Conservation (phyloP, 1,140 invertebrate species). For the Leptopilina clavipes region DNA sequence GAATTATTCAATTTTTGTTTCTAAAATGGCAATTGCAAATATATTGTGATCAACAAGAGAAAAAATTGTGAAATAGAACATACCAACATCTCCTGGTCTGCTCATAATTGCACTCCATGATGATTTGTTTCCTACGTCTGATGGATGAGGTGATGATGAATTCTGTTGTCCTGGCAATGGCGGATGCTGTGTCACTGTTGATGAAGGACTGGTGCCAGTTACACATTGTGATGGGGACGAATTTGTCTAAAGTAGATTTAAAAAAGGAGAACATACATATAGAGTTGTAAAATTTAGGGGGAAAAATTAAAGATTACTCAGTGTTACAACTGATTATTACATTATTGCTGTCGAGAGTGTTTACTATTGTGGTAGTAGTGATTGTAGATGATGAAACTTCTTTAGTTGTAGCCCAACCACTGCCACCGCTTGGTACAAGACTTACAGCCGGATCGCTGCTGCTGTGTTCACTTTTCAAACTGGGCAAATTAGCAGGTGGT, state of each 20-base stretch:
- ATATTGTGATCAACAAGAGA: neutral
- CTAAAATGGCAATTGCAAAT: neutral
- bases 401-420: constrained; percentile 81
- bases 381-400: constrained; percentile 67
- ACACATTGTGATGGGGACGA: constrained; percentile 70
- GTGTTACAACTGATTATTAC: constrained; percentile 53
- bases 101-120: constrained; percentile 77
- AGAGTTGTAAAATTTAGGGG: constrained; percentile 15
- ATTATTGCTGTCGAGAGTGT: constrained; percentile 64
- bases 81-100: constrained; percentile 73
- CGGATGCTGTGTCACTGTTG: constrained; percentile 66
- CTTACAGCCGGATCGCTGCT: constrained; percentile 84
- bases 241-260: constrained; percentile 59
- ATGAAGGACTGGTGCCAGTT: constrained; percentile 63
- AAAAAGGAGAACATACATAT: constrained; percentile 37
- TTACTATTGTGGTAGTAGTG: constrained; percentile 68
- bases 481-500: constrained; percentile 97
- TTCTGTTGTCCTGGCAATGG: constrained; percentile 69
- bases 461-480: constrained; percentile 94
- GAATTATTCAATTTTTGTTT: too few species aligned
- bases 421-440: constrained; percentile 83
- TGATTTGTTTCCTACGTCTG: constrained; percentile 74
- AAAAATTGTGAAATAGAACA: constrained; percentile 35
- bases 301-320: constrained; percentile 37
- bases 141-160: constrained; percentile 66